Evolutionary conservation across 2,888 invertebrate species (phyloP).

Genomic region (Panzeria rudis): DNA sequence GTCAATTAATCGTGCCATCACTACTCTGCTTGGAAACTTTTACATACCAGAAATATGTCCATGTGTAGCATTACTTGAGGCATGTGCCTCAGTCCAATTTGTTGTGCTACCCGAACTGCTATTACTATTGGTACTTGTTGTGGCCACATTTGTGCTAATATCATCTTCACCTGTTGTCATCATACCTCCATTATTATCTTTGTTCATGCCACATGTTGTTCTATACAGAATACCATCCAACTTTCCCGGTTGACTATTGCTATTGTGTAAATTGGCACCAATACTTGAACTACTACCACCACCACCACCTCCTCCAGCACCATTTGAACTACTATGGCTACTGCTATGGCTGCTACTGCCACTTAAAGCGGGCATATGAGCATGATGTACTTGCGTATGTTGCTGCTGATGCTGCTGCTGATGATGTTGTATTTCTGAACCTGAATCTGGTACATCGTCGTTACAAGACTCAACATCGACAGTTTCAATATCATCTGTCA

Average conservation of each 20-base stretch:
- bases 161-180: constrained; percentile 78
- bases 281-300: constrained; percentile 58
- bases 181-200: constrained; percentile 75
- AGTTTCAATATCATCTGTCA: constrained; percentile 87
- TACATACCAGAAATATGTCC: constrained; percentile 81
- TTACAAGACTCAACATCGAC: constrained; percentile 87
- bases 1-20: not conserved
- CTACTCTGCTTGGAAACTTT: not conserved
- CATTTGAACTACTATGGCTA: constrained; percentile 71
- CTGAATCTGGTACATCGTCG: constrained; percentile 83
- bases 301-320: constrained; percentile 69
- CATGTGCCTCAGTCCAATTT: constrained; percentile 68
- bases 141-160: constrained; percentile 77
- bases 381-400: constrained; percentile 70
- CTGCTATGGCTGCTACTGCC: constrained; percentile 68
- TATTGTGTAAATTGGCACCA: constrained; percentile 79
- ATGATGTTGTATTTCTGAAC: constrained; percentile 78
- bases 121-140: constrained; percentile 74
- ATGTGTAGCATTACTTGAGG: constrained; percentile 73
- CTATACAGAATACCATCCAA: constrained; percentile 82
- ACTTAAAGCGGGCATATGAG: constrained; percentile 68
- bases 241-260: constrained; percentile 80
- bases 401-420: constrained; percentile 49
- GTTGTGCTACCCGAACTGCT: constrained; percentile 62
- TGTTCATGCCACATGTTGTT: constrained; percentile 82